Evolutionary conservation across 2,888 invertebrate genomes (phyloP), one percentile per base, ranked within the genome.

Genomic region (Lamproptera curius): DNA sequence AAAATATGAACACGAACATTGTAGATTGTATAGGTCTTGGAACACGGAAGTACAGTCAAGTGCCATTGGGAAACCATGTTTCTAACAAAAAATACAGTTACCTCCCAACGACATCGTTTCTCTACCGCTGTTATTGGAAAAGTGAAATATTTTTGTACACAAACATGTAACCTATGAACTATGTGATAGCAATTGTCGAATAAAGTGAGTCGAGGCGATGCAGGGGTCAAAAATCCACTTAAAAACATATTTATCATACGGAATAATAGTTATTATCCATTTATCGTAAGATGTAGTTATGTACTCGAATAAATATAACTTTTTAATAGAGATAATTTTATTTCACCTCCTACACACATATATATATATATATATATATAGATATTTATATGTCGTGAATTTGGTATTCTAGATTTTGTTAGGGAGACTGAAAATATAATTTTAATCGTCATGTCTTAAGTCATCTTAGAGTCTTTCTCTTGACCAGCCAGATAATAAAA

Each of bases 251-350:
- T 86, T 86, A 86, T 85, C 83, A 70, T 67, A 79, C 80, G 81
- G 79, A 82, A 79, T 72, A 74, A 83, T 86, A 85, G 81, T 78
- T 82, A 82, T 80, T 83, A 82, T 85, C 78, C 79, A 83, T 83
- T 82, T 83, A 79, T 82, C 78, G 79, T 88, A 88, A 87, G 87
- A 75, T 87, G 87, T 88, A 88, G 87, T 86, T 88, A 88, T 88
- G 83, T 88, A 88, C 88, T 88, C 87, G 86, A 88, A 88, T 88
- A 88, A 88, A 88, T 87, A 83, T 87, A 85, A 87, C 83, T 86
- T 87, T 87, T 87, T 79, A 80, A 79, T 80, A 73, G 66, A 53
- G 53, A 55, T 52, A n/a, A n/a, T n/a, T n/a, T n/a, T n/a, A n/a
- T n/a, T n/a, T n/a, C n/a, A n/a, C n/a, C n/a, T n/a, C n/a, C n/a